Base-by-base conservation (phyloP, 2,888 invertebrate species). In the Embidobia sp. region DNA sequence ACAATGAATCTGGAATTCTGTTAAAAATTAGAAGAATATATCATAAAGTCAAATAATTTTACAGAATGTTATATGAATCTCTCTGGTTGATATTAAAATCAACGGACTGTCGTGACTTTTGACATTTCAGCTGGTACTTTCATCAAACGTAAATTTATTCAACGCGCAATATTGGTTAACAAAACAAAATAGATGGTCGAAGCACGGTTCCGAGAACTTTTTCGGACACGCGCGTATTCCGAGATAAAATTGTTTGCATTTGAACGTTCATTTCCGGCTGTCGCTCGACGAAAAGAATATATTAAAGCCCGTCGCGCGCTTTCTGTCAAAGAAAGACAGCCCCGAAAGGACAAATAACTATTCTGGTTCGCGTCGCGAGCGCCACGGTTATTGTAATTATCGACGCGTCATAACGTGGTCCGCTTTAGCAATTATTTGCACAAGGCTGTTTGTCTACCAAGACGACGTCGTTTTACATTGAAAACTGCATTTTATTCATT, bases 401-500 rank as follows among this genome's bases (percentile, higher is more conserved):
- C 31, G 37, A 19, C 42, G 51, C 59, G 40, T 16, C 26, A 51
- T 51, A 51, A 70, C 53, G 37, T 13, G 51, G 40, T 10, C 40
- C 22, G 31, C 19, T 49, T 49, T 63, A 11, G 16, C 63, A 11
- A 63, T 53, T 55, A 55, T 44, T 53, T 66, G 59, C 59, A 59
- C 66, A 53, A 49, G 66, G 66, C 37, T 66, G 64, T 73, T 73
- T 66, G 44, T 51, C 64, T 57, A 73, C 35, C 37, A 53, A 64
- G 44, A 66, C 27, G 49, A 15, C 55, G 57, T 46, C 59, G 42
- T 29, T 72, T 73, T 73, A 48, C 57, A 73, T 64, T 49, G 57
- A 57, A 73, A 73, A 49, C 44, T 49, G 49, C 44, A 66, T 15
- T 73, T 66, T 66, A 66, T 59, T 61, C 40, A 10, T 74, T 74